phyloP scores from a whole-genome alignment of 2,888 invertebrate species.

The Teleogryllus oceanicus region DNA sequence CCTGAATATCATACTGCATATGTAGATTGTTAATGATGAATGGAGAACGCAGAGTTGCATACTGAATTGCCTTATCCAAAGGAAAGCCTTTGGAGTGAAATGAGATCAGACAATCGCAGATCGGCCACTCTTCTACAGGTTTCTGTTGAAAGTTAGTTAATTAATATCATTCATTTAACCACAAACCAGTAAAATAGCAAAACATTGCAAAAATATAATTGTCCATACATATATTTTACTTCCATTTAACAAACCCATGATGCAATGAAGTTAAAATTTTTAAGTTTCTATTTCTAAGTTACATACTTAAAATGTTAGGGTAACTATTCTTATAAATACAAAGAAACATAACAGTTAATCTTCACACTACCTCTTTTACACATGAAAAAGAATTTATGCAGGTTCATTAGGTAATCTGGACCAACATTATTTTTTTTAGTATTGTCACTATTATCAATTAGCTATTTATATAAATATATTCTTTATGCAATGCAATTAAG shows the following conservation, averaged over 20 bases:
- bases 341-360: too few species aligned
- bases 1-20: constrained; percentile 96
- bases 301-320: neutral
- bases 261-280: neutral
- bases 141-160: constrained; percentile 54
- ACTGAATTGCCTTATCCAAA: constrained; percentile 94
- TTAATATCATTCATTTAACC: too few species aligned
- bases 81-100: constrained; percentile 99
- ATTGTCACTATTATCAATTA: too few species aligned
- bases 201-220: too few species aligned
- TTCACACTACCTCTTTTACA: too few species aligned
- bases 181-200: too few species aligned
- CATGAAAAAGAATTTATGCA: too few species aligned
- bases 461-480: too few species aligned
- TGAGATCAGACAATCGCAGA: constrained; percentile 95
- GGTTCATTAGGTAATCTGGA: too few species aligned
- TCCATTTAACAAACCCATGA: neutral
- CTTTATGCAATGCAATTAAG: too few species aligned
- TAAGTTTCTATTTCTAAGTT: neutral
- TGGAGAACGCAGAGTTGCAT: constrained; percentile 88
- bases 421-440: too few species aligned
- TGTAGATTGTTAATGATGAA: constrained; percentile 98
- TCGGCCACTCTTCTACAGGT: constrained; percentile 96
- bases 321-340: neutral
- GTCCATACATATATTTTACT: too few species aligned